Evolutionary conservation across 2,888 invertebrate genomes (phyloP).

Genomic region (Amphimallon solstitiale): DNA sequence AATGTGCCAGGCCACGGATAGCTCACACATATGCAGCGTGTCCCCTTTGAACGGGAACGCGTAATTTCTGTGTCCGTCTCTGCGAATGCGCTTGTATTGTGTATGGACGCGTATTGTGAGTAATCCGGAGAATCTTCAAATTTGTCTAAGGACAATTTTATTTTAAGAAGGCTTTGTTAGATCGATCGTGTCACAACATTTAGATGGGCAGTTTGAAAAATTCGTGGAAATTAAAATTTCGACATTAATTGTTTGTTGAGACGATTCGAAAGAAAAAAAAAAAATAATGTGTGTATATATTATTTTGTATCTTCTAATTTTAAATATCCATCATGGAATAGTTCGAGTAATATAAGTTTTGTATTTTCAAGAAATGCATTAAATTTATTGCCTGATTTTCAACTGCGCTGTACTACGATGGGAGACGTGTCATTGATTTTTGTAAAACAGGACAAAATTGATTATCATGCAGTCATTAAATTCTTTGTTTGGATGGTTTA

Average conservation of each 20-base stretch:
- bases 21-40: constrained; percentile 36
- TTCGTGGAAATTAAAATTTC: constrained; percentile 10
- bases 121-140: constrained; percentile 55
- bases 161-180: constrained; percentile 20
- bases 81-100: constrained; percentile 26
- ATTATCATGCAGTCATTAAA: too few relatives aligned
- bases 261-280: constrained; percentile 2
- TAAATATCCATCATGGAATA: too few relatives aligned
- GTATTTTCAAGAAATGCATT: too few relatives aligned
- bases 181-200: constrained; percentile 3
- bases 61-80: constrained; percentile 9
- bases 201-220: constrained; percentile 2
- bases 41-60: constrained; percentile 8
- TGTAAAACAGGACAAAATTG: too few relatives aligned
- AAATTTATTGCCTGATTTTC: too few relatives aligned
- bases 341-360: too few relatives aligned
- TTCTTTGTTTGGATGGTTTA: too few relatives aligned
- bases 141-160: constrained; percentile 54
- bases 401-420: too few relatives aligned
- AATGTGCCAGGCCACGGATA: constrained; percentile 54
- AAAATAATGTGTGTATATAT: too few relatives aligned
- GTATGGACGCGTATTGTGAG: constrained; percentile 37
- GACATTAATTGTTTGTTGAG: neutral
- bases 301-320: too few relatives aligned
- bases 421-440: too few relatives aligned